Evolutionary conservation across 2,888 invertebrate genomes (phyloP).

Genomic region (Carterocephalus palaemon): DNA sequence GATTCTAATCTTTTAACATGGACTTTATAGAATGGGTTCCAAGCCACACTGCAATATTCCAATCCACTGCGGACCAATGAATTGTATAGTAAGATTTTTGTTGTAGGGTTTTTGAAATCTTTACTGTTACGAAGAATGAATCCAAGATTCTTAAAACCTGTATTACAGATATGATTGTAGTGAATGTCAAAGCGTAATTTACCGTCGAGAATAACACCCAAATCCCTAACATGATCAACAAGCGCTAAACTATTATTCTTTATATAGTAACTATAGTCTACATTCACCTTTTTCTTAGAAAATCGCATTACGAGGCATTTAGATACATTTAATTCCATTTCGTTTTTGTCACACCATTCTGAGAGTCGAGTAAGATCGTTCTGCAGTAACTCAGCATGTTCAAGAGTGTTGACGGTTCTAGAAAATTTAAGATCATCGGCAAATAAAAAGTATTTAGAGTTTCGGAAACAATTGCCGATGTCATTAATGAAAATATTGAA

Average conservation of each 20-base stretch:
- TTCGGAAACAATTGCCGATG: conserved; percentile 3
- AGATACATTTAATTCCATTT: background rate
- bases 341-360: background rate
- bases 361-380: background rate
- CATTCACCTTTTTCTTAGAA: background rate
- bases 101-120: background rate
- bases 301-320: conserved; percentile 3
- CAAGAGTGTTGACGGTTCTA: no score
- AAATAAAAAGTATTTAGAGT: background rate
- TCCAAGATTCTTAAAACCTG: background rate
- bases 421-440: conserved; percentile 4
- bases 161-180: background rate
- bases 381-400: background rate
- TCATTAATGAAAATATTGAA: conserved; percentile 19
- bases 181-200: background rate
- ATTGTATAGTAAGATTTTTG: background rate
- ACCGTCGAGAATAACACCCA: background rate
- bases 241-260: background rate
- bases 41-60: background rate
- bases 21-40: background rate
- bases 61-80: background rate
- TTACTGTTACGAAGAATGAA: background rate
- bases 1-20: background rate
- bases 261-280: no score
- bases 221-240: background rate